Conservation (phyloP, 2,113 vertebrate genomes). For the Grammomys surdaster region DNA sequence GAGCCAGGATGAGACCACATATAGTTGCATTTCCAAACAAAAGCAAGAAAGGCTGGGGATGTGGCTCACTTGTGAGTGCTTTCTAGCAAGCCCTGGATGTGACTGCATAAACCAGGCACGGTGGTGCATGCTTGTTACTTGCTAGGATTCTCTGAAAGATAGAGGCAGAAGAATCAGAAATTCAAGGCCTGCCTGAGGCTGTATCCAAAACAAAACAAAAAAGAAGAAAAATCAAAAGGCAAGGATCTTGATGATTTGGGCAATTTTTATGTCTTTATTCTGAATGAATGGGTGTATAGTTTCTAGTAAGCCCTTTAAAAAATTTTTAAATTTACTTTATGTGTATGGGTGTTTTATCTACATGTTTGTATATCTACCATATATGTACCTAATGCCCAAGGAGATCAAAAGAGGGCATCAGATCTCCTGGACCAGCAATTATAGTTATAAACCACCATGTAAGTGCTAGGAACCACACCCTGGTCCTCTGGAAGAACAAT, state of each 20-base stretch:
- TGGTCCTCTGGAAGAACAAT: not conserved
- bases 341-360: not conserved
- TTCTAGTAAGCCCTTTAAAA: slow-evolving; percentile 25
- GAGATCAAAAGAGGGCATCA: not conserved
- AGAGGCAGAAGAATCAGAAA: not conserved
- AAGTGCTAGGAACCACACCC: not conserved
- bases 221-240: not conserved
- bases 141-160: not conserved
- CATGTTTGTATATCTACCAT: not conserved
- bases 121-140: not conserved
- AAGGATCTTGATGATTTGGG: slow-evolving; percentile 33
- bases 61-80: not conserved
- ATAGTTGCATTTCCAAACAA: slow-evolving; percentile 53
- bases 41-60: slow-evolving; percentile 9
- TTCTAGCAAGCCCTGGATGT: not conserved
- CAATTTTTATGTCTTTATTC: slow-evolving; percentile 19
- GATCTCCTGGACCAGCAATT: not conserved
- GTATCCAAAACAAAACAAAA: not conserved
- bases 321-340: not conserved
- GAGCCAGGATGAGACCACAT: slow-evolving; percentile 1
- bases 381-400: not conserved
- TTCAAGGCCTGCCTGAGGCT: not conserved
- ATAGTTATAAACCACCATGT: not conserved
- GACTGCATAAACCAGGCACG: not conserved
- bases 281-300: not conserved